Percentiles rank a stretch among this genome's conserved stretches.
These are phyloP conservation scores for Cataglyphis hispanica DNA, from an alignment of 1,140 invertebrate species.

Conservation along the genomic window DNA sequence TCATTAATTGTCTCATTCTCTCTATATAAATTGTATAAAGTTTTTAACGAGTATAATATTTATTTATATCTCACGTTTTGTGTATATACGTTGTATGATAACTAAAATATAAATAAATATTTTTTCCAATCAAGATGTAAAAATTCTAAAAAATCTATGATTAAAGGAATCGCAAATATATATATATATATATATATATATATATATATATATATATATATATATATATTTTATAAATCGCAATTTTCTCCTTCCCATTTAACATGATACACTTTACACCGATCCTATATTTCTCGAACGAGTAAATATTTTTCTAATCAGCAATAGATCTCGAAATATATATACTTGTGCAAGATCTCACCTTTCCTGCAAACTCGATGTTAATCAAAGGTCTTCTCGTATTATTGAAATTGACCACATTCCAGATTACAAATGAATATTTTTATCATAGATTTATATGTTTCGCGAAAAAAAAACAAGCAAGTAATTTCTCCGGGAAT, in stretches of 20 bases:
- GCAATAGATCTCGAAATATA: constrained; percentile 1
- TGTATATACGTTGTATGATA: background rate
- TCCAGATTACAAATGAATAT: background rate
- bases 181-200: background rate
- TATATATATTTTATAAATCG: background rate
- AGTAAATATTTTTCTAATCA: constrained; percentile 50
- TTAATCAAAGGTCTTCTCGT: constrained; percentile 10
- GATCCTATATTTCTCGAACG: constrained; percentile 2
- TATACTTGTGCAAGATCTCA: constrained; percentile 10
- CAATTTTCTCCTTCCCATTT: background rate
- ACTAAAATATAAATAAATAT: background rate
- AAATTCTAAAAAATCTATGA: too few relatives aligned
- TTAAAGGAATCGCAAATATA: constrained; percentile 9
- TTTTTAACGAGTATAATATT: background rate
- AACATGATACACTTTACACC: too few relatives aligned
- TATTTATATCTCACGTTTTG: too few relatives aligned
- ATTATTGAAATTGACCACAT: constrained; percentile 37
- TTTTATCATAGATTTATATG: background rate
- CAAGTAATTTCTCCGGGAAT: background rate
- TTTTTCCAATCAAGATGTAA: background rate
- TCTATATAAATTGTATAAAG: background rate
- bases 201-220: background rate
- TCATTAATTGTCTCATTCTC: background rate
- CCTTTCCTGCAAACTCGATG: constrained; percentile 13
- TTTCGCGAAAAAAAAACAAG: background rate